These are phyloP conservation scores for Thermophis baileyi DNA, from an alignment of 2,113 vertebrate species.

Conservation along the genomic window DNA sequence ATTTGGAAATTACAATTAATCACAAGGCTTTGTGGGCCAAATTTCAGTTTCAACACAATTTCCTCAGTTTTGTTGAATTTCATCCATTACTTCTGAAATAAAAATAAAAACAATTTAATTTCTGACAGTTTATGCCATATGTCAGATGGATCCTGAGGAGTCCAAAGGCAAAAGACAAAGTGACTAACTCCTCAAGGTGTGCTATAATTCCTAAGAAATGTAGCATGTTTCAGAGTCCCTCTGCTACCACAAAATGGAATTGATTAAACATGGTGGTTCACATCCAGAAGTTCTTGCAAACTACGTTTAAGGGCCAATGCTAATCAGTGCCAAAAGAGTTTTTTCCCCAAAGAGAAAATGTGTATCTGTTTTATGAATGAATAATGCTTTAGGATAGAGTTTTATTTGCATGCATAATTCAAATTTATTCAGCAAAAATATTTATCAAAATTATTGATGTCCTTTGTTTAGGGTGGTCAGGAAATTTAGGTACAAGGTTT, in stretches of 20 bases:
- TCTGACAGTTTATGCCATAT: constrained; percentile 59
- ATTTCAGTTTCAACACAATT: constrained; percentile 53
- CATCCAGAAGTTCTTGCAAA: constrained; percentile 28
- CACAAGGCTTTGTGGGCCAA: constrained; percentile 47
- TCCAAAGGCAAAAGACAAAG: constrained; percentile 53
- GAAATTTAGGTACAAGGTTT: background rate
- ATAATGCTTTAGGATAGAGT: constrained; percentile 4
- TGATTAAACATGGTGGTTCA: constrained; percentile 55
- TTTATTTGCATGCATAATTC: constrained; percentile 7
- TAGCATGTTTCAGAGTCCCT: constrained; percentile 47
- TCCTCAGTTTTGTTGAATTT: constrained; percentile 54
- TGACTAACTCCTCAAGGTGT: constrained; percentile 53
- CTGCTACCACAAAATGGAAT: constrained; percentile 40
- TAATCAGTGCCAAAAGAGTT: constrained; percentile 43
- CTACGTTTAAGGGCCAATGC: constrained; percentile 36
- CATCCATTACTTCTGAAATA: constrained; percentile 55
- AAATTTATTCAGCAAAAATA: background rate
- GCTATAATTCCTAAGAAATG: constrained; percentile 56
- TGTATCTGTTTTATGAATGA: constrained; percentile 25
- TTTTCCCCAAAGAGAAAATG: constrained; percentile 34
- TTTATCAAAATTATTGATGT: background rate
- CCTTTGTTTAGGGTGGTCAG: background rate
- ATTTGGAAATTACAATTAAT: constrained; percentile 57
- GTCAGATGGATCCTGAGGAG: constrained; percentile 54
- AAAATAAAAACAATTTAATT: constrained; percentile 63